Evolutionary conservation across 2,888 invertebrate genomes (phyloP).

Genomic region (Campoplex capitator): DNA sequence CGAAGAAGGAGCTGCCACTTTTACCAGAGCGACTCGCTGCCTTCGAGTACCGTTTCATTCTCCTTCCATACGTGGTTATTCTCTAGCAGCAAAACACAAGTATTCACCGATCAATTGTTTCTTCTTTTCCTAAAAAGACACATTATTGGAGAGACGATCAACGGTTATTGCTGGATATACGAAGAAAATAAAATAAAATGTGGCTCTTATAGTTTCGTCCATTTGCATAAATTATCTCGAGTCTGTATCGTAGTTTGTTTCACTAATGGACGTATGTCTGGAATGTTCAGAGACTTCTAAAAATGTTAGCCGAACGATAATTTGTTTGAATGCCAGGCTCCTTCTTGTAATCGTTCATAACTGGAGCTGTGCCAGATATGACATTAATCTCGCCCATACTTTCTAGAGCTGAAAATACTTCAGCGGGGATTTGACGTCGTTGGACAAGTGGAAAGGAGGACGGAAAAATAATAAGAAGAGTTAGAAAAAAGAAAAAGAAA

Average conservation of each 20-base stretch:
- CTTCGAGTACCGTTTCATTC: constrained; percentile 63
- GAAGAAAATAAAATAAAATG: constrained; percentile 10
- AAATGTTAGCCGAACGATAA: constrained; percentile 15
- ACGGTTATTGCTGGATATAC: constrained; percentile 40
- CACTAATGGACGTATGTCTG: constrained; percentile 16
- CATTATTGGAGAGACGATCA: too few relatives aligned
- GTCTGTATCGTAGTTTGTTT: constrained; percentile 25
- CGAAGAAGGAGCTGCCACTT: constrained; percentile 68
- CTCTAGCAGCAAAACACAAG: too few relatives aligned
- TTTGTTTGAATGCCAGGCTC: background rate
- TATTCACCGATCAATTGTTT: too few relatives aligned
- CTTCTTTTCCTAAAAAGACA: too few relatives aligned
- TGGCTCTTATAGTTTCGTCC: background rate
- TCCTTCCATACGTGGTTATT: constrained; percentile 31
- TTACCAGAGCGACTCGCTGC: constrained; percentile 53
- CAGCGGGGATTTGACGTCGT: constrained; percentile 46
- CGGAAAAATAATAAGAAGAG: background rate
- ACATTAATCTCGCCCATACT: constrained; percentile 41
- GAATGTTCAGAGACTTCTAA: constrained; percentile 17
- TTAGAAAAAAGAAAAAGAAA: background rate
- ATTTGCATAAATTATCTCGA: constrained; percentile 10
- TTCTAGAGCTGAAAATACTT: constrained; percentile 46
- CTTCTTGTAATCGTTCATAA: constrained; percentile 35
- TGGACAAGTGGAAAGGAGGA: constrained; percentile 32
- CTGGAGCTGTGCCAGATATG: constrained; percentile 43